Evolutionary conservation across 2,888 invertebrate species (phyloP).

Genomic region (Mythimna pallens): DNA sequence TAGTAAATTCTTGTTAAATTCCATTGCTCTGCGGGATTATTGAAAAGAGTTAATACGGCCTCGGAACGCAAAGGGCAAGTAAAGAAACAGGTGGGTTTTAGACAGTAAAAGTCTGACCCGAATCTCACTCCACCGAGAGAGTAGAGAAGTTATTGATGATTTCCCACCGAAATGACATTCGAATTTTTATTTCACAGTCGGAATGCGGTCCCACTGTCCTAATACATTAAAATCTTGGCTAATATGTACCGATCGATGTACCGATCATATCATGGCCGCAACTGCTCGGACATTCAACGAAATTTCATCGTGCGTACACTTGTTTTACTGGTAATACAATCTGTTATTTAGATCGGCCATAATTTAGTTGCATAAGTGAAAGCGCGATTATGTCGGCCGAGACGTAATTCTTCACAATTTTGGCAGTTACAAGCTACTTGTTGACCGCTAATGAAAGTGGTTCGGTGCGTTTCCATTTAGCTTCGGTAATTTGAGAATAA

Average conservation of each 20-base stretch:
- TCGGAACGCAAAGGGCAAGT: no score
- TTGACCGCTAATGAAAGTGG: constrained; percentile 78
- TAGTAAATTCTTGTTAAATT: neutral
- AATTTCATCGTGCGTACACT: constrained; percentile 12
- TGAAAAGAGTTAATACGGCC: neutral
- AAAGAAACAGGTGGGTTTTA: no score
- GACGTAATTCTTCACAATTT: constrained; percentile 59
- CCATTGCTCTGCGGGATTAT: neutral
- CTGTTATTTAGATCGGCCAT: constrained; percentile 43
- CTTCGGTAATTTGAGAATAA: constrained; percentile 18
- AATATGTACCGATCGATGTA: neutral
- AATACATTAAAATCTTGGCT: neutral
- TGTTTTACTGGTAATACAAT: constrained; percentile 24
- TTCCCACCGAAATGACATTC: neutral
- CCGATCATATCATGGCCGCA: constrained; percentile 7
- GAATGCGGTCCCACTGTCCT: neutral
- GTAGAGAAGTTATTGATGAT: no score
- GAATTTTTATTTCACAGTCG: neutral
- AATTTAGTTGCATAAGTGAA: constrained; percentile 66
- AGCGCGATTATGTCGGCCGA: constrained; percentile 52
- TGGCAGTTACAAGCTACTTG: constrained; percentile 63
- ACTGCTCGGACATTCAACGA: neutral
- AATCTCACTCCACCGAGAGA: neutral
- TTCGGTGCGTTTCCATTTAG: constrained; percentile 48
- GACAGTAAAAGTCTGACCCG: no score